Base-by-base conservation (phyloP, 1,140 invertebrate genomes). In the Manduca sexta region DNA sequence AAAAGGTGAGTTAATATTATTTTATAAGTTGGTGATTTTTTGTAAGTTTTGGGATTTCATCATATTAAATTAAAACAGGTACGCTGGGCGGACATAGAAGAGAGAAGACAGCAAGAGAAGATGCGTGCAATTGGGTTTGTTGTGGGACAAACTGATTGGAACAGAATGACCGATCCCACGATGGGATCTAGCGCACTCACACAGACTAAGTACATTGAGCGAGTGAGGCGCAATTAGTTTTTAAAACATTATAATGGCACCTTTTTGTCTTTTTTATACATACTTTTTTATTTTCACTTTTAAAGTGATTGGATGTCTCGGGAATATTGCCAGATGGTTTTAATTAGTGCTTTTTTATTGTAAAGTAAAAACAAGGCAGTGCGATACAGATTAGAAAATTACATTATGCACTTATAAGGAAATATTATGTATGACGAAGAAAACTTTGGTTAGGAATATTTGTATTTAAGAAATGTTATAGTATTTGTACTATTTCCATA, bases 11-110 rank as follows among this genome's bases (percentile, higher is more conserved):
- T 74, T 52, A 11, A 13, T 12, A 10, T 52, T 45, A 17, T 58
- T 15, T 12, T 38, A 2, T 35, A 42, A 30, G 37, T 8, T 8
- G 21, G 8, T 3, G 21, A 3, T 8, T n/a, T n/a, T n/a, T n/a
- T n/a, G n/a, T 26, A 43, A 42, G 35, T 52, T 26, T 56, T 41
- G 52, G 52, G 52, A 38, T 80, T 80, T 77, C 59, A 80, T 77
- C 65, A 56, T 66, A 40, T 81, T 74, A 55, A 67, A 69, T 82
- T 82, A 59, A 80, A 74, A 56, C 77, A 98, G 96, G 96, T 98
- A 54, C 91, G 96, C 49, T 98, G 97, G 97, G 97, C 97, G n/a
- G 97, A 98, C 86, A 89, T 98, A 63, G 97, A 98, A 88, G 96
- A 98, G 84, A 89, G 92, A 64, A 93, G 93, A 60, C 84, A 94